These are phyloP conservation scores for Cantharis lateralis DNA, from an alignment of 2,888 invertebrate genomes.

Conservation along the genomic window DNA sequence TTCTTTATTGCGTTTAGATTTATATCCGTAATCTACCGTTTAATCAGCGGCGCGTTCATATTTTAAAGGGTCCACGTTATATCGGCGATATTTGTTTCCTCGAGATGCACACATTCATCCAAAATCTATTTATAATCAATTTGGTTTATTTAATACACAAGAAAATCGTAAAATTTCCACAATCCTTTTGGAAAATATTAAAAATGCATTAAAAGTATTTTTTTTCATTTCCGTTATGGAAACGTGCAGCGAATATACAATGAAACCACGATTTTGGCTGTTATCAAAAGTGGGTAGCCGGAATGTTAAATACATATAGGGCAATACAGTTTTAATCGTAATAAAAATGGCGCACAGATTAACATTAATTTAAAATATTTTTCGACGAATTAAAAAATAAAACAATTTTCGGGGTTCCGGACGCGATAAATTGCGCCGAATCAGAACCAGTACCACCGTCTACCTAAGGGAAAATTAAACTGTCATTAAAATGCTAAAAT, in stretches of 20 bases:
- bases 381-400: not conserved
- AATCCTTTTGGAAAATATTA: not conserved
- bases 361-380: not conserved
- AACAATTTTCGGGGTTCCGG: not conserved
- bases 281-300: constrained; percentile 13
- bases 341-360: not conserved
- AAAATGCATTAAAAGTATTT: not conserved
- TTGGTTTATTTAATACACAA: not conserved
- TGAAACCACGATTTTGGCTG: constrained; percentile 14
- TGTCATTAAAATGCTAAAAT: not conserved
- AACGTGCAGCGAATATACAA: constrained; percentile 22
- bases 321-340: constrained; percentile 16
- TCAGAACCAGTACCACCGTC: too few relatives aligned
- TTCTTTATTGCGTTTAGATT: constrained; percentile 28
- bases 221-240: constrained; percentile 18
- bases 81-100: constrained; percentile 17
- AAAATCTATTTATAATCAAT: not conserved
- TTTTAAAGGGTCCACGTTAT: constrained; percentile 20
- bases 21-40: constrained; percentile 26
- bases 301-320: constrained; percentile 8
- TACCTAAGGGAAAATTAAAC: not conserved
- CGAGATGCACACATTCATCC: not conserved
- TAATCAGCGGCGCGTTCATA: constrained; percentile 24
- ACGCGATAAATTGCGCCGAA: not conserved
- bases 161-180: not conserved